These are phyloP conservation scores for Parauchenoglanis punctatus DNA, from an alignment of 2,797 vertebrate species.

Conservation along the genomic window DNA sequence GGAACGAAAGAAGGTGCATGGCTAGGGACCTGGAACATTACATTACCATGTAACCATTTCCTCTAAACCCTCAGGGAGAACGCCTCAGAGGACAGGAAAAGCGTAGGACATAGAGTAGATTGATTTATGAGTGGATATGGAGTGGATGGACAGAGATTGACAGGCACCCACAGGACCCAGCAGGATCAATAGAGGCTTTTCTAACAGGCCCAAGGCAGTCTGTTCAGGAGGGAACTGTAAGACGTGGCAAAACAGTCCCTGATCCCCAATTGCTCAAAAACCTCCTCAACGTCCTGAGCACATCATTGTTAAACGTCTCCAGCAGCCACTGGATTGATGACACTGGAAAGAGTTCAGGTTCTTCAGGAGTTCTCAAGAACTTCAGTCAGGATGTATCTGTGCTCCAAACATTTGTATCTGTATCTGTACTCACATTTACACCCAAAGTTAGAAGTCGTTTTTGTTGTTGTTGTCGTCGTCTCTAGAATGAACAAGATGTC, in stretches of 20 bases:
- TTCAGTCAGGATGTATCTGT: background rate
- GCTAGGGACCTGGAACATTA: constrained; percentile 32
- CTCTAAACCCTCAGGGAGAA: constrained; percentile 19
- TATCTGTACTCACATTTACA: background rate
- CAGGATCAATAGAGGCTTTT: constrained; percentile 50
- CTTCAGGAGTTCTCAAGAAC: constrained; percentile 17
- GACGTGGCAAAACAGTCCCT: constrained; percentile 31
- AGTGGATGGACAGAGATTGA: constrained; percentile 47
- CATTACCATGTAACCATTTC: constrained; percentile 45
- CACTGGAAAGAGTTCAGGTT: constrained; percentile 20
- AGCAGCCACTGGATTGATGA: constrained; percentile 34
- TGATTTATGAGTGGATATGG: constrained; percentile 35
- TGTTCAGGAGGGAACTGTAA: background rate
- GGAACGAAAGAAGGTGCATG: constrained; percentile 32
- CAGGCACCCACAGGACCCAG: constrained; percentile 37
- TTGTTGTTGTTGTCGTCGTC: background rate
- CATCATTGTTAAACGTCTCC: constrained; percentile 35
- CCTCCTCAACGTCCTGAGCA: constrained; percentile 24
- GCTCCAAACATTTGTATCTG: background rate
- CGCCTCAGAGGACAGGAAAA: constrained; percentile 35
- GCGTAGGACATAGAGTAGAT: constrained; percentile 23
- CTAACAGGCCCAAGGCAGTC: constrained; percentile 30
- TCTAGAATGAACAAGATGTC: background rate
- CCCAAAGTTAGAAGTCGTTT: background rate
- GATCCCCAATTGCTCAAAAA: constrained; percentile 51